Conservation (phyloP, 2,888 invertebrate species). For the Leptopilina syphax region DNA sequence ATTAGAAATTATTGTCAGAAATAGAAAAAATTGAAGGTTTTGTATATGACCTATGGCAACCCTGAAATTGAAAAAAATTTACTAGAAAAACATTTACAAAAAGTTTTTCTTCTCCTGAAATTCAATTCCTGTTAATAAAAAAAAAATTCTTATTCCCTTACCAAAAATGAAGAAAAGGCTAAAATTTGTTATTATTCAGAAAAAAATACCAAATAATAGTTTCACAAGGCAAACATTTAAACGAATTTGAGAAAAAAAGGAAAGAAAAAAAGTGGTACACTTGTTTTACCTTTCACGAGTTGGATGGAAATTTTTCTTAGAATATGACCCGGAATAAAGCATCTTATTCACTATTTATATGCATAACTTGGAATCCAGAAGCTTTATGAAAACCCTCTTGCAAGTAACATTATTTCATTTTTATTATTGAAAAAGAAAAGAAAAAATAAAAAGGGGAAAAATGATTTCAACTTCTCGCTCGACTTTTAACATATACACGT, state of each 20-base stretch:
- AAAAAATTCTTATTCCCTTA: no score
- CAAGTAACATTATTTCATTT: slow-evolving; percentile 15
- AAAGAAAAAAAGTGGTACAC: neutral
- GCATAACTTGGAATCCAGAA: slow-evolving; percentile 15
- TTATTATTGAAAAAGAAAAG: neutral
- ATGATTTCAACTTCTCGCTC: neutral
- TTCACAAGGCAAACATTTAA: neutral
- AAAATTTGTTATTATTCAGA: neutral
- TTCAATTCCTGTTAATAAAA: no score
- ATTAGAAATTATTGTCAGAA: no score
- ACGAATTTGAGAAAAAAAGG: neutral
- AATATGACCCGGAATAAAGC: neutral
- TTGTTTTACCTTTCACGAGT: neutral
- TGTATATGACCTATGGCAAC: no score
- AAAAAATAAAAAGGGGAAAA: neutral
- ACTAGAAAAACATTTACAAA: neutral
- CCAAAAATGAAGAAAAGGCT: neutral
- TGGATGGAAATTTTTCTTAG: neutral
- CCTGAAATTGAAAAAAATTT: no score
- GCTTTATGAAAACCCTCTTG: slow-evolving; percentile 17
- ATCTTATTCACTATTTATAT: slow-evolving; percentile 28
- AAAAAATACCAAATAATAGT: neutral
- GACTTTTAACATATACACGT: neutral
- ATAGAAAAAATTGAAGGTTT: no score
- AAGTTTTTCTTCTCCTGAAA: neutral